Evolutionary conservation across 1,140 invertebrate genomes (phyloP), one percentile per base, ranked within the genome.

Genomic region (Calephelis nemesis): DNA sequence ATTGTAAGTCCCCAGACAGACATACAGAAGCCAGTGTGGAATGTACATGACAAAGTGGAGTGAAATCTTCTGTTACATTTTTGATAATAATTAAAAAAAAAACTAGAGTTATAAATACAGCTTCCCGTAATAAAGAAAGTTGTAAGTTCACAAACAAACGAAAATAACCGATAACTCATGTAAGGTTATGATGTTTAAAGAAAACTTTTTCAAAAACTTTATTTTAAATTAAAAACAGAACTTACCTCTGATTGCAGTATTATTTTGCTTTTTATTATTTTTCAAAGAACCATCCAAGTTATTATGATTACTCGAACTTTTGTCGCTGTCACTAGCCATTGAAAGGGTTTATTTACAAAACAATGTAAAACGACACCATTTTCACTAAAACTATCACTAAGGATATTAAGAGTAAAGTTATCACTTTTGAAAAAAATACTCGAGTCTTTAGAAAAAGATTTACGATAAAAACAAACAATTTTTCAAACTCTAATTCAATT

Each of bases 251-350:
- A 75, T 79, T 72, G 65, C 79, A 76, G 68, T 75, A 73, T 75
- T 85, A 62, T 72, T 79, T 79, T 82, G 77, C 77, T 87, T 91
- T 76, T 84, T 91, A 74, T 73, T 83, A 75, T 72, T 85, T 69
- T 84, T 91, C 67, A 87, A 72, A 50, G 85, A 87, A 77, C 82
- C 86, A 81, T 88, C 86, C 66, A 84, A 90, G 78, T 90, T 89
- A 19, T 19, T 19, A 73, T 83, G 82, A 89, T 83, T 85, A 84
- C 78, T 82, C 62, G 80, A 90, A 91, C 77, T 88, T 88, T 90
- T 91, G 69, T 91, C 87, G 84, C 78, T 89, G 87, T 91, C 88
- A 91, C 87, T 91, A 87, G 88, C 88, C 88, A 91, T 91, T 87
- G 87, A 87, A 87, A 83, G 74, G 30, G 74, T 82, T 83, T 85